Conservation (phyloP, 2,797 vertebrate species). For the Bryconaethiops microstoma region DNA sequence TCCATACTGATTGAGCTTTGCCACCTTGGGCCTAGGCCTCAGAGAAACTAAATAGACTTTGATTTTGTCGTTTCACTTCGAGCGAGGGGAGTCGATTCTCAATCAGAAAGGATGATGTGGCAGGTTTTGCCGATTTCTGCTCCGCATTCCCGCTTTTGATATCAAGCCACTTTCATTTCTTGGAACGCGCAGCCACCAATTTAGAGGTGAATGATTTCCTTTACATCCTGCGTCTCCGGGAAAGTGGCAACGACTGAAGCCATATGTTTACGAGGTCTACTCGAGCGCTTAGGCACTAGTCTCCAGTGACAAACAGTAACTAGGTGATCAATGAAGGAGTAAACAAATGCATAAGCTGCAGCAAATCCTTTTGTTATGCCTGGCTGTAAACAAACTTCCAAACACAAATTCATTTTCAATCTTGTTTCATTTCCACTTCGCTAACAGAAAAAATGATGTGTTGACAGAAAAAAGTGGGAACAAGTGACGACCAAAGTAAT, state of each 20-base stretch:
- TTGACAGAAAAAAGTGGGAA: slow-evolving; percentile 41
- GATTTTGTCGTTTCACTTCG: slow-evolving; percentile 41
- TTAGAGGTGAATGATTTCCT: slow-evolving; percentile 40
- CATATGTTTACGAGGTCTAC: slow-evolving; percentile 38
- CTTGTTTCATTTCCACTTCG: slow-evolving; percentile 56
- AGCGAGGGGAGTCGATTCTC: slow-evolving; percentile 34
- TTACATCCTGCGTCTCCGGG: slow-evolving; percentile 36
- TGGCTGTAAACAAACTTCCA: slow-evolving; percentile 59
- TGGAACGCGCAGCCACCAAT: neutral
- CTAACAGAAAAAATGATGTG: slow-evolving; percentile 24
- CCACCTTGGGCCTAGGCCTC: slow-evolving; percentile 15
- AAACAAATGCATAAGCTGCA: slow-evolving; percentile 49
- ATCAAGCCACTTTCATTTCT: slow-evolving; percentile 31
- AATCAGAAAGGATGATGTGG: slow-evolving; percentile 36
- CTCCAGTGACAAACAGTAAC: slow-evolving; percentile 45
- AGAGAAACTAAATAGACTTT: slow-evolving; percentile 49
- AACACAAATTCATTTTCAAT: slow-evolving; percentile 59
- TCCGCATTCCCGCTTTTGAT: slow-evolving; percentile 14
- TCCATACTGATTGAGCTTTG: slow-evolving; percentile 26
- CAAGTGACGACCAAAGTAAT: slow-evolving; percentile 62
- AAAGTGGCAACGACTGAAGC: slow-evolving; percentile 31
- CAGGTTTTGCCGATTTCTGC: slow-evolving; percentile 19
- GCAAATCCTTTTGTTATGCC: slow-evolving; percentile 57
- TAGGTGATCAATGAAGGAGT: slow-evolving; percentile 49
- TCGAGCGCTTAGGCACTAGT: slow-evolving; percentile 40